These are phyloP conservation scores for Lithobates pipiens DNA, from an alignment of 2,797 vertebrate species.

Conservation along the genomic window DNA sequence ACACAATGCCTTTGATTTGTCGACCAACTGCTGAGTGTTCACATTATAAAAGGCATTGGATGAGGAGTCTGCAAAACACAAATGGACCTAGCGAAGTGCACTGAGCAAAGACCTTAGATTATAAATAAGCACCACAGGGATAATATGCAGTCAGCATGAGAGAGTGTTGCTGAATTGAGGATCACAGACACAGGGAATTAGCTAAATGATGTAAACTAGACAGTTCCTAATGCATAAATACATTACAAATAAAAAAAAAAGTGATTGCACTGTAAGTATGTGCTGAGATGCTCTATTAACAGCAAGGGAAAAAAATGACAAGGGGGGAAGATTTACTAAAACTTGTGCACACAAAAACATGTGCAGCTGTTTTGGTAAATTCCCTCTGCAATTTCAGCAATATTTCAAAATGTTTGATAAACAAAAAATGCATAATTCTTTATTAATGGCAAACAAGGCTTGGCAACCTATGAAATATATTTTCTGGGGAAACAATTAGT, in stretches of 20 bases:
- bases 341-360: no score
- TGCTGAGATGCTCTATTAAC: not conserved
- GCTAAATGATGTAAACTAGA: constrained; percentile 27
- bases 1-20: constrained; percentile 77
- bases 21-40: constrained; percentile 78
- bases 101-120: constrained; percentile 72
- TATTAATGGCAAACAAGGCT: not conserved
- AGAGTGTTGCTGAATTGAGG: constrained; percentile 21
- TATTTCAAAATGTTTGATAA: not conserved
- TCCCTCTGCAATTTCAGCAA: not conserved
- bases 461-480: not conserved
- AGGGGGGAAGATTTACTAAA: no score
- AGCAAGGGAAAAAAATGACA: not conserved
- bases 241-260: constrained; percentile 12
- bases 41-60: constrained; percentile 72
- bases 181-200: constrained; percentile 34
- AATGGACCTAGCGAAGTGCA: constrained; percentile 72
- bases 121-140: constrained; percentile 68
- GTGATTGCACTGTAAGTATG: not conserved
- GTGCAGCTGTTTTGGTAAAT: no score
- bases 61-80: constrained; percentile 77
- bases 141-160: constrained; percentile 67
- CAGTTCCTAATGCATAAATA: not conserved
- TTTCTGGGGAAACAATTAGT: not conserved
- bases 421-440: not conserved